These are phyloP conservation scores for Hypomesus transpacificus DNA, from an alignment of 2,113 vertebrate genomes.

Conservation along the genomic window DNA sequence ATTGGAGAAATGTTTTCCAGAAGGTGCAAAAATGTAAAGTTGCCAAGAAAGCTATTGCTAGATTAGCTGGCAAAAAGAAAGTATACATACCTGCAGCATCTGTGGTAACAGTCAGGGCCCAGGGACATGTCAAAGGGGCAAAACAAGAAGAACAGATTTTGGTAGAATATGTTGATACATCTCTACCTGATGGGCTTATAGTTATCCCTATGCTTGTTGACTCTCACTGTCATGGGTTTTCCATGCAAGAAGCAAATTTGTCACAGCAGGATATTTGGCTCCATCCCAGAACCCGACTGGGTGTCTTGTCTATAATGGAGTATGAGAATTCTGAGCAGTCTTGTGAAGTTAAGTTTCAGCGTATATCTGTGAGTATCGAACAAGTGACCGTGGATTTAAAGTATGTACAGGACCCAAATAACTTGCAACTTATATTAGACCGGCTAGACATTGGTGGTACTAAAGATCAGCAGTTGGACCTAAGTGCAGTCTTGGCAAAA, in stretches of 20 bases:
- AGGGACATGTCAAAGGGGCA: too few species aligned
- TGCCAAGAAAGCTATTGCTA: neutral
- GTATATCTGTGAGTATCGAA: too few species aligned
- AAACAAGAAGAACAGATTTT: too few species aligned
- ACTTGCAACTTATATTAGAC: neutral
- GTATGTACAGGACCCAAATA: constrained; percentile 12
- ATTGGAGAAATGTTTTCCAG: constrained; percentile 22
- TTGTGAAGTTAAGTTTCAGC: too few species aligned
- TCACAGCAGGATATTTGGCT: neutral
- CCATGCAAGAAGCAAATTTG: neutral
- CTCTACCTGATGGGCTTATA: neutral
- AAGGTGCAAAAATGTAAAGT: neutral
- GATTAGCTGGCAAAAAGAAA: too few species aligned
- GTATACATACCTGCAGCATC: too few species aligned
- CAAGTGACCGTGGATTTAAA: too few species aligned
- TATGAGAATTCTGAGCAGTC: neutral
- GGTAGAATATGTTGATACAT: neutral
- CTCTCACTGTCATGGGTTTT: neutral
- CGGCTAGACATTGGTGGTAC: too few species aligned
- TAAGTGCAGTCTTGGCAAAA: too few species aligned
- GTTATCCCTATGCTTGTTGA: constrained; percentile 6
- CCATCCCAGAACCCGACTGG: neutral
- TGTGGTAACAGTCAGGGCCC: too few species aligned
- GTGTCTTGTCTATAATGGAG: too few species aligned
- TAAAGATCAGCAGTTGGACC: too few species aligned